Evolutionary conservation across 1,140 invertebrate species (phyloP).

Genomic region (Lithobius niger): DNA sequence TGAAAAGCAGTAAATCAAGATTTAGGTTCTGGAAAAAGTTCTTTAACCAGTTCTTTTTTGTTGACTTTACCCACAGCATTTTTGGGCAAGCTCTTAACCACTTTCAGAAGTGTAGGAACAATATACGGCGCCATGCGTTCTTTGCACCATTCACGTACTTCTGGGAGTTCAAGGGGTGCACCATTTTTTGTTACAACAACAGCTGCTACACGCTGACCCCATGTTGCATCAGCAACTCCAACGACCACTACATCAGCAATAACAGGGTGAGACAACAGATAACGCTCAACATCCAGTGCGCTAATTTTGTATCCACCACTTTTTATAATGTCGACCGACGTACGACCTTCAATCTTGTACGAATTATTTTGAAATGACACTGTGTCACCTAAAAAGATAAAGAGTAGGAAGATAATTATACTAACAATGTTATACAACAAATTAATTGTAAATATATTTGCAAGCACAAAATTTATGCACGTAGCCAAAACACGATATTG

Average conservation of each 20-base stretch:
- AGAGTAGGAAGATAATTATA: no score
- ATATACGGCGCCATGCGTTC: slow-evolving; percentile 44
- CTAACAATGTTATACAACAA: no score
- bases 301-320: slow-evolving; percentile 75
- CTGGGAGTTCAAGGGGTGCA: background rate
- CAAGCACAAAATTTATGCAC: no score
- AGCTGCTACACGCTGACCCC: slow-evolving; percentile 63
- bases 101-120: slow-evolving; percentile 45
- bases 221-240: slow-evolving; percentile 58
- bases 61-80: slow-evolving; percentile 70
- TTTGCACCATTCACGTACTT: slow-evolving; percentile 35
- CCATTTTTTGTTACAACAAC: slow-evolving; percentile 39
- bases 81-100: slow-evolving; percentile 45
- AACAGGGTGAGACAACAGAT: slow-evolving; percentile 55
- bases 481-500: no score
- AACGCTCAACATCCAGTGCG: slow-evolving; percentile 70
- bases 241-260: slow-evolving; percentile 62
- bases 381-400: slow-evolving; percentile 45
- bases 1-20: background rate
- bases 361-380: slow-evolving; percentile 46
- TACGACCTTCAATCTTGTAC: slow-evolving; percentile 69
- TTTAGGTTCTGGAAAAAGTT: slow-evolving; percentile 17
- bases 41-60: slow-evolving; percentile 47
- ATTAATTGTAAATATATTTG: no score
- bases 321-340: slow-evolving; percentile 79